Conservation (phyloP, 2,888 invertebrate species). For the Rotaria macrura region DNA sequence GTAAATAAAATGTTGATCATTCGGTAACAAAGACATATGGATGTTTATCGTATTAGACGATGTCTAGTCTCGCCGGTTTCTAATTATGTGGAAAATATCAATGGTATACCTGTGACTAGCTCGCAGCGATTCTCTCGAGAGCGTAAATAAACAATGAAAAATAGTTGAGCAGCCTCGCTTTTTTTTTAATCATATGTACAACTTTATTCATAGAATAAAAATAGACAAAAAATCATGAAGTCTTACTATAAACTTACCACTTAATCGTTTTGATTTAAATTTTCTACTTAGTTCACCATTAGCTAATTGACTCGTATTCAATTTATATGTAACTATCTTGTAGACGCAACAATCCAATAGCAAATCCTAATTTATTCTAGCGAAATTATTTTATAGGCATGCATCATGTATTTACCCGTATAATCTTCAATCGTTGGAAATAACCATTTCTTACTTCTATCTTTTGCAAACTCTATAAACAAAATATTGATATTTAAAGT, state of each 20-base stretch:
- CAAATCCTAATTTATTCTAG: background rate
- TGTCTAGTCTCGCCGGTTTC: no score
- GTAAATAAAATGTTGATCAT: no score
- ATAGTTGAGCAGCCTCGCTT: no score
- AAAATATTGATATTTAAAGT: background rate
- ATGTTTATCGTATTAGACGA: no score
- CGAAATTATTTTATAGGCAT: background rate
- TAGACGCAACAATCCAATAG: background rate
- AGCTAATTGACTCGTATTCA: background rate
- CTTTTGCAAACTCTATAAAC: background rate
- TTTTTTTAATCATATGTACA: no score
- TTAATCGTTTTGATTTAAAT: background rate
- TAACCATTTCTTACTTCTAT: background rate
- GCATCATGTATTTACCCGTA: background rate
- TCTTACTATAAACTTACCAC: slow-evolving; percentile 37
- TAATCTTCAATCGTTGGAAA: background rate
- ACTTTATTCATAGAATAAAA: no score
- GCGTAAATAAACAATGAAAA: no score
- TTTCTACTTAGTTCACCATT: background rate
- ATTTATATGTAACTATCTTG: slow-evolving; percentile 13
- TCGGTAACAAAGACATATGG: no score
- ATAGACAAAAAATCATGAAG: background rate
- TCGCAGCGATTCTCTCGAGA: no score
- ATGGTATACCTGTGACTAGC: no score
- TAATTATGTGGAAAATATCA: no score